Conservation (phyloP, 64 coral and sea anemone genomes). For the Stichodactyla helianthus region DNA sequence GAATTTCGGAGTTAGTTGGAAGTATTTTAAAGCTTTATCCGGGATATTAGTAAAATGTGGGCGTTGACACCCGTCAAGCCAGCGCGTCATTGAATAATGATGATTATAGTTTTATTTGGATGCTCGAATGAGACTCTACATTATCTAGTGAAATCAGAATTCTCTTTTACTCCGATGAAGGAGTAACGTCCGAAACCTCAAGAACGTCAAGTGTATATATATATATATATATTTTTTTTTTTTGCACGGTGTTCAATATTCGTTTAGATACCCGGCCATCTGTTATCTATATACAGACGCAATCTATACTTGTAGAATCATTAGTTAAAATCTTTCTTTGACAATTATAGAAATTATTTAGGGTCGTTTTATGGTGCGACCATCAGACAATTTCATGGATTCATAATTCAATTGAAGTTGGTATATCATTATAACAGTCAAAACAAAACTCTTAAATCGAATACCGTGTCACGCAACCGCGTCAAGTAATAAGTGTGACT, state of each 20-base stretch:
- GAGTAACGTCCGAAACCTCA: no score
- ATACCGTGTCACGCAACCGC: not conserved
- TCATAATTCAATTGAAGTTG: not conserved
- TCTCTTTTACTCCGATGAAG: not conserved
- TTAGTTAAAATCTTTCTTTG: no score
- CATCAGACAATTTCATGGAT: not conserved
- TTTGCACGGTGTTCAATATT: no score
- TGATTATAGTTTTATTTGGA: not conserved
- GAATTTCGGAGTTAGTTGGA: not conserved
- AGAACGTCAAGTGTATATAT: no score
- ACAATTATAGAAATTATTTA: not conserved
- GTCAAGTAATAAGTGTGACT: no score
- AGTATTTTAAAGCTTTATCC: conserved; percentile 5
- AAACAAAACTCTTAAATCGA: not conserved
- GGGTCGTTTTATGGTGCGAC: not conserved
- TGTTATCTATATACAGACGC: no score
- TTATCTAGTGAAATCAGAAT: not conserved
- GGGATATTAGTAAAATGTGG: not conserved
- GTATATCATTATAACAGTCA: not conserved
- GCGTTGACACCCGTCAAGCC: not conserved
- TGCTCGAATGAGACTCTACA: not conserved
- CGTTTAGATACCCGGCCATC: no score
- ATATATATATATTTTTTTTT: no score
- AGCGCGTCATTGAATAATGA: not conserved
- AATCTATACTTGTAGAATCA: no score